Evolutionary conservation across 2,888 invertebrate genomes (phyloP), one percentile per base, ranked within the genome.

Genomic region (Synanthedon formicaeformis): DNA sequence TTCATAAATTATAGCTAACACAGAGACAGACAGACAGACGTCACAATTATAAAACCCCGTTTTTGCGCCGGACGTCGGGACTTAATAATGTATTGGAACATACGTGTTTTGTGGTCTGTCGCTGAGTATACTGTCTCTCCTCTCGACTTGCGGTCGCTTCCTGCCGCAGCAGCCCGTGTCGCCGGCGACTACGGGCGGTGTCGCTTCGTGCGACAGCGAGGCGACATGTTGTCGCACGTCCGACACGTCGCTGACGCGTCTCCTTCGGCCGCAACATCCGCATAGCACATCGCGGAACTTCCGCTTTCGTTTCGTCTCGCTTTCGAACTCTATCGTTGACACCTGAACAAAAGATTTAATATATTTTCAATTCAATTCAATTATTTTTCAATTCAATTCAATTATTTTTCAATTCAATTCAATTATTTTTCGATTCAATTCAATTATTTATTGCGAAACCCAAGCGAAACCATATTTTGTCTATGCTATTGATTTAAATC

Each of bases 91-190:
- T 8, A 27, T 27, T 27, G 10, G 34, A 34, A 71, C 77, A 74
- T 23, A 86, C 86, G 71, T 71, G 2, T 75, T 61, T 4, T 86
- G 78, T 40, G 83, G 74, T 13, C 87, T 74, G 56, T 86, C 89
- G 58, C 89, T 90, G 41, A 88, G 63, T 65, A 81, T 90, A 65
- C 89, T 91, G 68, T 89, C 91, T 16, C 87, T 78, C 63, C 86
- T 82, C 58, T 82, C 89, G 1, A 77, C 77, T 48, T 84, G 69
- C 18, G 78, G 68, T 58, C 78, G 82, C 61, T 83, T 86, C 63
- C 76, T 64, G 1, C 85, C 85, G 50, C 86, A 87, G 64, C 86
- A 86, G 48, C 84, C 81, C 0, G 74, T 61, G 45, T 80, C 78
- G 27, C 62, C 67, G 1, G 71, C 76, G 1, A 71, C 72, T 2